Evolutionary conservation across 2,113 vertebrate species (phyloP).

Genomic region (Lamprotornis superbus): DNA sequence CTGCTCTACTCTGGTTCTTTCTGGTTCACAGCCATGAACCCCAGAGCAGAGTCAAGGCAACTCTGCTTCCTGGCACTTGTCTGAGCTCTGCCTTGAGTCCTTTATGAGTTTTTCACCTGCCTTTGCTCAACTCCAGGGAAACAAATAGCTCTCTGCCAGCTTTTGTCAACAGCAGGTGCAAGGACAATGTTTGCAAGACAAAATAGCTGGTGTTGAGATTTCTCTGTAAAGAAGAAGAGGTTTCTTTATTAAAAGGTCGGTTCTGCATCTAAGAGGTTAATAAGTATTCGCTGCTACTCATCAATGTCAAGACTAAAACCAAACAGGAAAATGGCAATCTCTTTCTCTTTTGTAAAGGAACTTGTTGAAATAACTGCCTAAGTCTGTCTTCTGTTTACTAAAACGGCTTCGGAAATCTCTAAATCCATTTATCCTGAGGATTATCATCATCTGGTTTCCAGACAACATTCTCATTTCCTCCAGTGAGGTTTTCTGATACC

Average conservation of each 20-base stretch:
- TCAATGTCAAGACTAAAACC: slow-evolving; percentile 51
- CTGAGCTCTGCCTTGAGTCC: background rate
- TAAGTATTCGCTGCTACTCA: slow-evolving; percentile 24
- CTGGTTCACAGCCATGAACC: background rate
- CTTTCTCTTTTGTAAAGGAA: slow-evolving; percentile 52
- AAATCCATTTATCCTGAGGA: slow-evolving; percentile 70
- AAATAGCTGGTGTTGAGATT: background rate
- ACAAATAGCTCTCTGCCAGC: background rate
- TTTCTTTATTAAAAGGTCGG: background rate
- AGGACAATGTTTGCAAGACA: background rate
- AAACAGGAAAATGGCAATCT: slow-evolving; percentile 64
- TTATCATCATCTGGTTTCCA: slow-evolving; percentile 70
- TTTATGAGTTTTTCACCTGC: background rate
- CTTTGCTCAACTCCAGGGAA: background rate
- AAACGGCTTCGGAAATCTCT: slow-evolving; percentile 60
- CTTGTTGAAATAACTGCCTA: slow-evolving; percentile 64
- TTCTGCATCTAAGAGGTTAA: slow-evolving; percentile 38
- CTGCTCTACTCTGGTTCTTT: background rate
- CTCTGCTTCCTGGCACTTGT: background rate
- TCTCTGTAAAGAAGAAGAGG: background rate
- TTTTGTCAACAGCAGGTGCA: background rate
- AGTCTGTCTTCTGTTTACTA: slow-evolving; percentile 67
- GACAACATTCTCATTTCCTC: slow-evolving; percentile 72
- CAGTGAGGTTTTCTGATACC: slow-evolving; percentile 60
- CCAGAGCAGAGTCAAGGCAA: background rate